Base-by-base conservation (phyloP, 2,113 vertebrate species). In the Labeo catla region DNA sequence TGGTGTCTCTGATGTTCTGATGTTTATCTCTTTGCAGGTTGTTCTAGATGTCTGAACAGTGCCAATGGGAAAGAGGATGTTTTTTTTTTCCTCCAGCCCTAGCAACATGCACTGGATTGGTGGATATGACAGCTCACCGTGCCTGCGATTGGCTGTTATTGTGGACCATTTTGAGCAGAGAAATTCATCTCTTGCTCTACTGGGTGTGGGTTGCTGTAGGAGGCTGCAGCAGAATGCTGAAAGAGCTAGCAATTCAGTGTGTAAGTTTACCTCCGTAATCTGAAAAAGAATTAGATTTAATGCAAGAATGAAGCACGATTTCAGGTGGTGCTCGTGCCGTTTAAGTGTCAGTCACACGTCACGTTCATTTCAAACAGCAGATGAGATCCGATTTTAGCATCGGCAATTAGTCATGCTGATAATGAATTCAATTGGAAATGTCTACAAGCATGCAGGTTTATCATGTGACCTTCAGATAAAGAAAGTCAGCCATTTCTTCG, bases 31-130 rank as follows among this genome's bases (percentile, higher is more conserved):
- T 86, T 88, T 89, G 89, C 89, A 93, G 87, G 90, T 93, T 94
- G 91, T 90, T 93, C 91, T 93, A 93, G 92, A 92, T 94, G 91
- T 93, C 91, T 92, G 91, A 90, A 88, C 91, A 88, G 91, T 92
- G 92, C 91, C 92, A 92, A 83, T 89, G 91, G 90, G 85, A 93
- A 90, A 86, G 36, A 8, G 68, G 90, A 89, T 88, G 87, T 28
- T 63, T 91, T 91, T 89, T 91, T 91, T 89, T 94, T 92, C 68
- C 52, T 77, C 92, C 91, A 94, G 94, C 94, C 95, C 90, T 94
- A 94, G 94, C 93, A 95, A 95, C 95, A 95, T 89, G 83, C 63
- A 39, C 4, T 2, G 65, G 91, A 94, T 94, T 95, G 95, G 95
- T 87, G 86, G 88, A 82, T 89, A 88, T 10, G 43, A 59, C 84